A percentile compares a stretch with the other conserved stretches of the same genome.
phyloP scores from a whole-genome alignment of 2,113 vertebrate genomes.

The Porphyrio hochstetteri region DNA sequence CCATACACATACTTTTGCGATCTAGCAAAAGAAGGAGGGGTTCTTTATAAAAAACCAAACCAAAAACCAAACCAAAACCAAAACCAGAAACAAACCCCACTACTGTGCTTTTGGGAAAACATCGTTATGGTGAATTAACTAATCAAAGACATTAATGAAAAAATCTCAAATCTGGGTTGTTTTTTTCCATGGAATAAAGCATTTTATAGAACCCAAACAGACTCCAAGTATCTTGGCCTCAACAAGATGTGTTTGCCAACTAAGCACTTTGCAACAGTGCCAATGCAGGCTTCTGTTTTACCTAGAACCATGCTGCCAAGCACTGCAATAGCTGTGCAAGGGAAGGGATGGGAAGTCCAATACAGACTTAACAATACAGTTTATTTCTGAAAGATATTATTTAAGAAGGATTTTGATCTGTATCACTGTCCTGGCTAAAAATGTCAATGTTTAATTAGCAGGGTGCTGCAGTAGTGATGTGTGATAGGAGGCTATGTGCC shows the following conservation, averaged over 20 bases:
- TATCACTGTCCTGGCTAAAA: not conserved
- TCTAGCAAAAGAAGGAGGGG: not conserved
- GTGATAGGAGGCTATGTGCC: not conserved
- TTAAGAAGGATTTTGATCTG: not conserved
- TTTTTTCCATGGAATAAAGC: not conserved
- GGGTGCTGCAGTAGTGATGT: not conserved
- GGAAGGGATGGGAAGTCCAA: not conserved
- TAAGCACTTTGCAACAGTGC: not conserved
- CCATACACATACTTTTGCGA: not conserved
- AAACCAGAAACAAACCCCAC: too few relatives aligned
- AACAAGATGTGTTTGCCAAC: not conserved
- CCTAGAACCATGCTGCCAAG: not conserved
- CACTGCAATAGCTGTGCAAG: rapidly evolving
- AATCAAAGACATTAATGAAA: not conserved
- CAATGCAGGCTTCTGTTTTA: not conserved
- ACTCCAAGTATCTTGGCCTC: not conserved
- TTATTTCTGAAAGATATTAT: not conserved
- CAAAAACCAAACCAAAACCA: not conserved
- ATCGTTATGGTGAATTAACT: not conserved
- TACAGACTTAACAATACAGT: not conserved
- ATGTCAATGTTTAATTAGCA: not conserved
- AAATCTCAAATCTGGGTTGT: not conserved
- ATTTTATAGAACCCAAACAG: not conserved
- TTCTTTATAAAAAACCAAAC: not conserved
- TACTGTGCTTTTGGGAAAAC: not conserved